phyloP scores from a whole-genome alignment of 2,113 vertebrate species.

The Grus americana region DNA sequence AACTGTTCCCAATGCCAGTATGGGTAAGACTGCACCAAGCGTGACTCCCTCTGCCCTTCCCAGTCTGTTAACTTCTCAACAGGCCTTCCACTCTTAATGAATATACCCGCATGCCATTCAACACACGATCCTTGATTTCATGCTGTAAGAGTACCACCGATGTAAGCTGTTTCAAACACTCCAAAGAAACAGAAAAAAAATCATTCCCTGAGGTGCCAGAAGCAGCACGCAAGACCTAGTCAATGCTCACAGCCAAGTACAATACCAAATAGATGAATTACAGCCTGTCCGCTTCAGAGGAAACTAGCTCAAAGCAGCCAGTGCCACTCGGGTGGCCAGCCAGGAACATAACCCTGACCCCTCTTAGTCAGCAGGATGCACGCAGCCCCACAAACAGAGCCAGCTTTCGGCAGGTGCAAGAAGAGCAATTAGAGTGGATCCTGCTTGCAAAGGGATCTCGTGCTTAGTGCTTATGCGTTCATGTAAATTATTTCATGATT shows the following conservation, averaged over 20 bases:
- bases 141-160: neutral
- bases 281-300: neutral
- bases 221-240: neutral
- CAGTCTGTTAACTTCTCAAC: neutral
- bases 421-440: neutral
- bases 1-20: neutral
- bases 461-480: neutral
- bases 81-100: neutral
- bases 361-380: accelerated
- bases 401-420: accelerated
- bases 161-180: neutral
- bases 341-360: neutral
- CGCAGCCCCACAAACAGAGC: neutral
- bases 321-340: neutral
- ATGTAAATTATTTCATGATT: neutral
- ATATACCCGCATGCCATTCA: neutral
- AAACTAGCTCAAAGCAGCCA: neutral
- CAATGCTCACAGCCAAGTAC: accelerated
- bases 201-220: neutral
- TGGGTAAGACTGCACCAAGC: accelerated
- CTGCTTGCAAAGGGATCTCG: neutral
- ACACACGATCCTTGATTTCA: neutral
- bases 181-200: neutral
- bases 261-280: neutral
- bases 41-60: neutral